Percentiles rank a stretch among this genome's conserved stretches.
These are phyloP conservation scores for Aphidoletes aphidimyza DNA, from an alignment of 2,888 invertebrate genomes.

Conservation along the genomic window DNA sequence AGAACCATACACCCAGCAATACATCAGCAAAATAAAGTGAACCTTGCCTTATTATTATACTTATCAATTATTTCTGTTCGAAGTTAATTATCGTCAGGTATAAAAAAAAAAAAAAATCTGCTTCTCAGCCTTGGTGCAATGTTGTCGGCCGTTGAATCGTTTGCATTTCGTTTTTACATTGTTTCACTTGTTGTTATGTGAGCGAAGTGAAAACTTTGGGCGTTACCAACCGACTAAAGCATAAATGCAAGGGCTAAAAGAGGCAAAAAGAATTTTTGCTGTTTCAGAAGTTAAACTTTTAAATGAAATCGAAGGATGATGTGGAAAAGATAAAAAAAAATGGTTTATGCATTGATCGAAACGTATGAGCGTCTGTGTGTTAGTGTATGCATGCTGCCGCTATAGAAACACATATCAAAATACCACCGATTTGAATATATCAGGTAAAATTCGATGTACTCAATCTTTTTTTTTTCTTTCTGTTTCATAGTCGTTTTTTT, in stretches of 20 bases:
- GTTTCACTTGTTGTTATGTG: too few relatives aligned
- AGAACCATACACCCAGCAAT: not conserved
- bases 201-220: not conserved
- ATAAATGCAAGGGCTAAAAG: not conserved
- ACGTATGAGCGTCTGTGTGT: not conserved
- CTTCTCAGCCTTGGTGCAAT: not conserved
- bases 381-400: not conserved
- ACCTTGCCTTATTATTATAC: not conserved
- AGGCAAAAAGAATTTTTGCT: not conserved
- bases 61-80: not conserved
- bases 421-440: conserved; percentile 12
- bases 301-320: conserved; percentile 51
- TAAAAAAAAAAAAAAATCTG: not conserved
- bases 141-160: too few relatives aligned
- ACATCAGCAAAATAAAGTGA: not conserved
- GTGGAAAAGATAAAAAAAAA: conserved; percentile 39
- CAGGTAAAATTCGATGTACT: conserved; percentile 13
- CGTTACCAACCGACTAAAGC: too few relatives aligned
- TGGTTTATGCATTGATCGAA: conserved; percentile 2
- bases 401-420: not conserved
- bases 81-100: conserved; percentile 33
- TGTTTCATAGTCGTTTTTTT: not conserved
- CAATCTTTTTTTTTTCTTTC: not conserved
- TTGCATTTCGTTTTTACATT: too few relatives aligned
- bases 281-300: conserved; percentile 22